Conservation (phyloP, 2,113 vertebrate genomes). For the Salvelinus sp. region DNA sequence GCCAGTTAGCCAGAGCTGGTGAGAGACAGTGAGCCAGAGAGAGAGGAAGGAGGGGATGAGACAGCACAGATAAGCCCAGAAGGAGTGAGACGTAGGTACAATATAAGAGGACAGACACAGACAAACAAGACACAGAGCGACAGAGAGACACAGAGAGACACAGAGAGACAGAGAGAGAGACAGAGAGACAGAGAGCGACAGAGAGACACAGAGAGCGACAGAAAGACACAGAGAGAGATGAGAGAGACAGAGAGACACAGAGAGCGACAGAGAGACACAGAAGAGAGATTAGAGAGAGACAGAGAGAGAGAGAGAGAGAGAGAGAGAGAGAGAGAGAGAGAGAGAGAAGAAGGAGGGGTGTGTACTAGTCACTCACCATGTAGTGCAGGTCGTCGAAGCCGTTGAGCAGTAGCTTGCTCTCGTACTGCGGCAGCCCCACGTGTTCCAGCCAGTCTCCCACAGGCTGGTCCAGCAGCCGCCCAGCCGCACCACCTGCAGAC, state of each 20-base stretch:
- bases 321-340: neutral
- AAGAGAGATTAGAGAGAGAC: neutral
- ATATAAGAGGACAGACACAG: neutral
- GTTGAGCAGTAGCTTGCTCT: conserved; percentile 95
- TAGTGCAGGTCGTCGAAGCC: conserved; percentile 96
- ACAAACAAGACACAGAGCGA: too few relatives aligned
- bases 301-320: neutral
- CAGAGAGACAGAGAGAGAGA: too few relatives aligned
- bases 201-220: too few relatives aligned
- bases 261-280: neutral
- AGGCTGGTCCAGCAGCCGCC: conserved; percentile 86
- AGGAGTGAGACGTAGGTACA: neutral
- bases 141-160: too few relatives aligned
- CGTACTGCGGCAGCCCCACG: conserved; percentile 92
- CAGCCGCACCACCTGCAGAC: conserved; percentile 85
- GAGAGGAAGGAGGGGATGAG: neutral
- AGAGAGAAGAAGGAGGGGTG: neutral
- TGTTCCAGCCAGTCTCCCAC: conserved; percentile 97
- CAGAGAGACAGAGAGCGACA: too few relatives aligned
- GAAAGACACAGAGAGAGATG: neutral
- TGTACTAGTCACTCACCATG: conserved; percentile 83
- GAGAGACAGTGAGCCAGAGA: too few relatives aligned
- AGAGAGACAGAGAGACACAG: neutral
- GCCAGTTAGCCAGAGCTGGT: neutral
- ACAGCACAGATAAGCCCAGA: neutral